Percentiles rank a stretch among this genome's conserved stretches.
phyloP scores from a whole-genome alignment of 2,888 invertebrate genomes.

The Agrilus biguttatus region DNA sequence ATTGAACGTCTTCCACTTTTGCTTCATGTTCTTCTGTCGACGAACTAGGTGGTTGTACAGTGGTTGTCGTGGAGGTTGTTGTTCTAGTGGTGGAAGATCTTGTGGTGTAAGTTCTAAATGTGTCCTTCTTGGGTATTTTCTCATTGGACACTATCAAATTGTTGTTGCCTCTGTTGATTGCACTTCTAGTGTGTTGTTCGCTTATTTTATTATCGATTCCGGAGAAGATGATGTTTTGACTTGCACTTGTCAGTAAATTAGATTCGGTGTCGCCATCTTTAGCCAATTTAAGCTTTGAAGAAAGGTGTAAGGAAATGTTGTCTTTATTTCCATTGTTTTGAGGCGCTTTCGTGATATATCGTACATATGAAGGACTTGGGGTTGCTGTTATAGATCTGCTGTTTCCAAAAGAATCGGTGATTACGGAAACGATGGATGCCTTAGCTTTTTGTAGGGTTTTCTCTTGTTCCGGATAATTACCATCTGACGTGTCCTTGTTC shows the following conservation, averaged over 20 bases:
- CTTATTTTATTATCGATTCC: too few species aligned
- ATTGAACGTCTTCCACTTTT: constrained; percentile 57
- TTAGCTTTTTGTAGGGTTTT: constrained; percentile 29
- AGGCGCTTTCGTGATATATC: too few species aligned
- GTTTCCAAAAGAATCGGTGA: constrained; percentile 28
- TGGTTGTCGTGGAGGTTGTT: constrained; percentile 28
- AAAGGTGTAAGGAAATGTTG: too few species aligned
- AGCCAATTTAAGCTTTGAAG: too few species aligned
- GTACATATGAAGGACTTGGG: neutral
- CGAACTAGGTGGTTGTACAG: constrained; percentile 45
- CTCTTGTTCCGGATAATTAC: neutral
- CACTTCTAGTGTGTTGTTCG: too few species aligned
- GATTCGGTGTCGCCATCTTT: too few species aligned
- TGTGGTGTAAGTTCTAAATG: constrained; percentile 3
- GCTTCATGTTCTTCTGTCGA: constrained; percentile 53
- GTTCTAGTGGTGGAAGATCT: constrained; percentile 8
- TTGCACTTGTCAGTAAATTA: too few species aligned
- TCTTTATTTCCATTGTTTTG: too few species aligned
- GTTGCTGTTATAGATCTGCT: neutral
- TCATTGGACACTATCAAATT: too few species aligned
- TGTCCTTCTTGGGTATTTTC: neutral
- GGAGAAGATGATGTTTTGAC: too few species aligned
- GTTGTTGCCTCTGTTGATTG: too few species aligned
- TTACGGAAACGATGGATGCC: constrained; percentile 44
- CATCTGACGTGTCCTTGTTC: constrained; percentile 5